phyloP scores from a whole-genome alignment of 1,140 invertebrate species.

The Saccostrea echinata region DNA sequence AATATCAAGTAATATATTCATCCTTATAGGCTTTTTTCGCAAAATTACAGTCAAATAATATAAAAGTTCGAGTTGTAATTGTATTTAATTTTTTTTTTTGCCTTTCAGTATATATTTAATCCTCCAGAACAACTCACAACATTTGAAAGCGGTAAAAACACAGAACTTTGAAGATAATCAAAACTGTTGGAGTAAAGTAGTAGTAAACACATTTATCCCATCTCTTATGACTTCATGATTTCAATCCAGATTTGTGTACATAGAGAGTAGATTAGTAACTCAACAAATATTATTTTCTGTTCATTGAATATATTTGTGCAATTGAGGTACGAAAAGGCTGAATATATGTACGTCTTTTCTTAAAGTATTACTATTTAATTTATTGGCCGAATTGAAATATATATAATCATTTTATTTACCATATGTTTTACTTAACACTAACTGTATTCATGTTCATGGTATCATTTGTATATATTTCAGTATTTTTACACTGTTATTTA shows the following conservation, averaged over 20 bases:
- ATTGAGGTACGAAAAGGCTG: too few relatives aligned
- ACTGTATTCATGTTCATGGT: too few relatives aligned
- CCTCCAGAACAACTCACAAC: constrained; percentile 50
- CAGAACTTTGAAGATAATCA: background rate
- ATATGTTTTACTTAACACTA: too few relatives aligned
- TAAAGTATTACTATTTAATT: too few relatives aligned
- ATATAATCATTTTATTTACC: too few relatives aligned
- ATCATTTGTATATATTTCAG: too few relatives aligned
- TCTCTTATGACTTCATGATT: background rate
- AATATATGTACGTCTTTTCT: too few relatives aligned
- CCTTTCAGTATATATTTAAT: constrained; percentile 49
- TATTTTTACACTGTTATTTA: too few relatives aligned
- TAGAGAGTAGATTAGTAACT: background rate
- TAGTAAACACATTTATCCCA: background rate
- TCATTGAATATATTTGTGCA: too few relatives aligned
- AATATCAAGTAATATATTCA: too few relatives aligned
- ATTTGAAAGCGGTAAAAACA: constrained; percentile 39
- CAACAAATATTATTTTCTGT: too few relatives aligned
- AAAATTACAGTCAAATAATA: background rate
- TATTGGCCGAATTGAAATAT: too few relatives aligned
- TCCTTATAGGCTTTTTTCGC: background rate
- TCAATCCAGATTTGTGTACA: background rate
- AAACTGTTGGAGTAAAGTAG: background rate
- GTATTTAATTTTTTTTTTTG: background rate
- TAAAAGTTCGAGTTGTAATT: background rate